These are phyloP conservation scores for Tachina grossa DNA, from an alignment of 2,888 invertebrate species.

Conservation along the genomic window DNA sequence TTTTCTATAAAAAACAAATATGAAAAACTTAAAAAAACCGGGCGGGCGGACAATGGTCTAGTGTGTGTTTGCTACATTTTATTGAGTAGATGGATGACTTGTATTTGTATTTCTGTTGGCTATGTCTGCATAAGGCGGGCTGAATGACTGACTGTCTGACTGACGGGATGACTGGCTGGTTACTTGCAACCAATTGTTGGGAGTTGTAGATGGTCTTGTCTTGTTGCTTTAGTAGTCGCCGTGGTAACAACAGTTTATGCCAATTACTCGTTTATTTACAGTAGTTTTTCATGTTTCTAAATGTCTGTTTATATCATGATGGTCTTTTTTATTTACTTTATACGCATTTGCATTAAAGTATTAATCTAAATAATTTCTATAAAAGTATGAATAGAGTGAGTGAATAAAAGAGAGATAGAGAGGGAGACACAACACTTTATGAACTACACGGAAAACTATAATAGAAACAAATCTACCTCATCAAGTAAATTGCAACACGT, in stretches of 20 bases:
- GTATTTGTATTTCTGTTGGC: constrained; percentile 14
- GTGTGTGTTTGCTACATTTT: constrained; percentile 36
- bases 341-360: constrained; percentile 69
- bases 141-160: neutral
- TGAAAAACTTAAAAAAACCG: constrained; percentile 34
- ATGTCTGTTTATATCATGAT: constrained; percentile 49
- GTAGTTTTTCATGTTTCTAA: constrained; percentile 65
- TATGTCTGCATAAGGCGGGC: constrained; percentile 32
- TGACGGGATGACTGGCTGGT: constrained; percentile 1
- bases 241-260: constrained; percentile 64
- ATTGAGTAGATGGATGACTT: constrained; percentile 45
- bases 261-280: constrained; percentile 71
- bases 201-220: constrained; percentile 15
- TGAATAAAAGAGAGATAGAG: constrained; percentile 47
- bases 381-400: constrained; percentile 63
- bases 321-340: constrained; percentile 47
- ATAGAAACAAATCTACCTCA: constrained; percentile 72
- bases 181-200: constrained; percentile 37
- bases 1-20: constrained; percentile 36
- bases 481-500: constrained; percentile 77
- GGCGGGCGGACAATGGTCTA: constrained; percentile 63
- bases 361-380: constrained; percentile 77
- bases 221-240: constrained; percentile 11
- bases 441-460: constrained; percentile 49
- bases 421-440: constrained; percentile 24